Base-by-base conservation (phyloP, 2,797 vertebrate species). In the Eulemur rubriventer region DNA sequence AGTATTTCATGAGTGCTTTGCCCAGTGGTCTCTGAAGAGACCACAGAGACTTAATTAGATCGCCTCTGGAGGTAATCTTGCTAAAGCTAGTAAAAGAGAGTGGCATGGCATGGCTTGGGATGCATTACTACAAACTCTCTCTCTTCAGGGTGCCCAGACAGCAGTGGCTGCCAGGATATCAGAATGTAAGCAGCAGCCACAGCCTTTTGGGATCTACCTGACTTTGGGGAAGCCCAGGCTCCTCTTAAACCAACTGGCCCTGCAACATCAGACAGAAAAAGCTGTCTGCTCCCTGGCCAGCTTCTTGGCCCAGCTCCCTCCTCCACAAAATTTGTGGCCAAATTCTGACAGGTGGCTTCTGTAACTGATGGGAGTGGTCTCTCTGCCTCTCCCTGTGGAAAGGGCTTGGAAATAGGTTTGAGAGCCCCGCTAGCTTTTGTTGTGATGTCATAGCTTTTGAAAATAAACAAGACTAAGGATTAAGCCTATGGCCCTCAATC, bases 121-220 rank as follows among this genome's bases (percentile, higher is more conserved):
- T 4, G 14, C 35, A 6, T 50, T 52, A 24, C 24, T 11, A 38
- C 1, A 48, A n/a, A 55, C 7, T 0, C 0, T 41, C 11, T 84
- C 30, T 84, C 24, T 52, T 70, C 69, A 59, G 22, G 46, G 6
- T 35, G 6, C 3, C 2, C 20, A 43, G 24, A 69, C 4, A n/a
- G 57, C 33, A 24, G 14, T 46, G 0, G 0, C 43, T 48, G 16
- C 20, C 43, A 17, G 26, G 28, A 48, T 26, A 69, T 50, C 33
- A 48, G 30, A 38, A 22, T 28, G 28, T 4, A 10, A 88, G 16
- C 35, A 5, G 24, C 35, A 38, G 76, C 35, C 26, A 38, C 22
- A 11, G 52, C 52, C 69, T 26, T 26, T 28, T 5, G 63, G 6
- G 7, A 4, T n/a, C 12, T 13, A 43, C 3, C 4, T 14, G 22